These are phyloP conservation scores for Lepilemur ruficaudatus DNA, from an alignment of 2,797 vertebrate species.

Conservation along the genomic window DNA sequence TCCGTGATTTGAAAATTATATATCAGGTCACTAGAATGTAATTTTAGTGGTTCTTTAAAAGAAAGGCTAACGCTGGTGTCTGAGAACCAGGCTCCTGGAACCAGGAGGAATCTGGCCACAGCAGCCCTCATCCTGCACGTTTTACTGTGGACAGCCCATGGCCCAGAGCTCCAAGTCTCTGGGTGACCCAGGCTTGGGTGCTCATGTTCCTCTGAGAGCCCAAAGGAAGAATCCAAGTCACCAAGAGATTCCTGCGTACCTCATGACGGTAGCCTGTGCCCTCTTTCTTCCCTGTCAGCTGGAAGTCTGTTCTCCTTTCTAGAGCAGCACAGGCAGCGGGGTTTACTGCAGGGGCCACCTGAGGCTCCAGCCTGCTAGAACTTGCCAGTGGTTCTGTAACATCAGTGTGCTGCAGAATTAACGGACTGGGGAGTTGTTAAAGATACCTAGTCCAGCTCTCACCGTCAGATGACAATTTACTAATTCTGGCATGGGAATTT, in stretches of 20 bases:
- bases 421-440: neutral
- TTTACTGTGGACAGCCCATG: rapidly evolving
- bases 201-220: neutral
- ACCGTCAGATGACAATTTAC: neutral
- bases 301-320: neutral
- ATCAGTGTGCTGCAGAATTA: neutral
- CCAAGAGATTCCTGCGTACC: neutral
- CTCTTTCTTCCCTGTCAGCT: neutral
- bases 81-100: neutral
- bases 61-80: neutral
- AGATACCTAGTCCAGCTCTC: neutral
- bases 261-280: neutral
- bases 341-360: neutral
- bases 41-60: neutral
- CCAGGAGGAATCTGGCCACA: neutral
- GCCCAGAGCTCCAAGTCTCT: neutral
- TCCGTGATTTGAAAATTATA: neutral
- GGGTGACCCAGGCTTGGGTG: neutral
- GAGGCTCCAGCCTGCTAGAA: neutral
- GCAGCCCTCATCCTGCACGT: neutral
- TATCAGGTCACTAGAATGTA: neutral
- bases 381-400: neutral
- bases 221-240: neutral
- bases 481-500: neutral
- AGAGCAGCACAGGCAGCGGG: neutral